A percentile compares a stretch with the other conserved stretches of the same genome.
Evolutionary conservation across 2,888 invertebrate species (phyloP).

Genomic region (Lycia hirtaria): DNA sequence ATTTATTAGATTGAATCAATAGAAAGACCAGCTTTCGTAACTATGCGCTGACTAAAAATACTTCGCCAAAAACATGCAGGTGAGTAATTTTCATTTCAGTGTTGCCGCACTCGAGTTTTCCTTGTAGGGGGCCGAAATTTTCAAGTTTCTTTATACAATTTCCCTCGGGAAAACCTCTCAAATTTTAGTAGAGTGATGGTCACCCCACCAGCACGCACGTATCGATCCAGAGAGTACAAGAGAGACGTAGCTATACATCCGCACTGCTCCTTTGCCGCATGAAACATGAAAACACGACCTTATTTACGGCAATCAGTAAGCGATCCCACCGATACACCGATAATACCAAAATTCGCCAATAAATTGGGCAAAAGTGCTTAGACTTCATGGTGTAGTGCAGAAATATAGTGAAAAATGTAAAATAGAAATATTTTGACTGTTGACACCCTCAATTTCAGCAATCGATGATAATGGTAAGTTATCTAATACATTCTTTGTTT

Average conservation of each 20-base stretch:
- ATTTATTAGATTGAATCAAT: too few species aligned
- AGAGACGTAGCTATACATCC: slow-evolving; percentile 65
- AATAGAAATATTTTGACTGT: neutral
- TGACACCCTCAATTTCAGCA: slow-evolving; percentile 5
- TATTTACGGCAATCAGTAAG: slow-evolving; percentile 55
- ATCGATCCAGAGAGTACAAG: slow-evolving; percentile 75
- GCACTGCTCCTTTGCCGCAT: slow-evolving; percentile 76
- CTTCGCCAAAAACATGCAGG: too few species aligned
- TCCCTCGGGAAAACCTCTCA: slow-evolving; percentile 7
- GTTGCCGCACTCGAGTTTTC: too few species aligned
- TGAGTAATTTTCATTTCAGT: too few species aligned
- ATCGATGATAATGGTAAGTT: slow-evolving; percentile 50
- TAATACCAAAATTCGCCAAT: slow-evolving; percentile 37
- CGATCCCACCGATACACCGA: slow-evolving; percentile 46
- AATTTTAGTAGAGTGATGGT: slow-evolving; percentile 50
- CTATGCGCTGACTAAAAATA: too few species aligned
- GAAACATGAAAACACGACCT: slow-evolving; percentile 72
- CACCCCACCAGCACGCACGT: slow-evolving; percentile 66
- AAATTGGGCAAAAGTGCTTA: slow-evolving; percentile 27
- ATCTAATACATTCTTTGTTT: slow-evolving; percentile 27
- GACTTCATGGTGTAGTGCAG: slow-evolving; percentile 24
- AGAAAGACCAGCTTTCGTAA: too few species aligned
- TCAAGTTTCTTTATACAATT: too few species aligned
- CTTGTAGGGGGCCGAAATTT: too few species aligned
- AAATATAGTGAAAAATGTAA: slow-evolving; percentile 36